Base-by-base conservation (phyloP, 2,888 invertebrate genomes). In the Agonopterix heracliana region DNA sequence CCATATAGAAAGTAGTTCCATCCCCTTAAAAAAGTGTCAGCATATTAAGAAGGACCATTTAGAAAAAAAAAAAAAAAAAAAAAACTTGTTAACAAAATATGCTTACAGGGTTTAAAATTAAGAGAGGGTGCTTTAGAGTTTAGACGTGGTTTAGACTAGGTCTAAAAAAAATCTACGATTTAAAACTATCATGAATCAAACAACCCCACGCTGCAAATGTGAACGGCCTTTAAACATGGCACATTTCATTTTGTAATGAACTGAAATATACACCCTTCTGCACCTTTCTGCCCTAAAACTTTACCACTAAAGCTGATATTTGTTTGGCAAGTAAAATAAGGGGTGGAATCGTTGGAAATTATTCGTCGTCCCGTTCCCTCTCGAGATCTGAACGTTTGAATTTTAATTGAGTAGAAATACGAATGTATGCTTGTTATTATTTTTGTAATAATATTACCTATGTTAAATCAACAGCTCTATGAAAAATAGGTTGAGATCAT, bases 201-300 rank as follows among this genome's bases (percentile, higher is more conserved):
- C 7, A 26, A 26, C 26, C 26, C 17, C 17, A 17, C 2, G 2
- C n/a, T n/a, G 35, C 8, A 10, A 1, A 11, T 47, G 7, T 47
- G n/a, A 4, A 17, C 3, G 7, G 34, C 8, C 44, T 41, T 45
- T 44, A 40, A 38, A 38, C 56, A 49, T 56, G 54, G 54, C 47
- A 76, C 75, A 78, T 38, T 38, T 38, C 38, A 38, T 38, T 38
- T 81, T 74, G 75, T 76, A 80, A 81, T 79, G 74, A 76, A 81
- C 76, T 73, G 68, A 71, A 74, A 56, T 54, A 52, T 48, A 47
- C 44, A 13, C 40, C 36, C 40, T 38, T 52, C 52, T 47, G 46
- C 50, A 36, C 63, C 56, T 65, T 51, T 58, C 43, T 12, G 53
- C 62, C 55, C 57, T 67, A 64, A 17, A 4, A 1, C 2, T 8